A percentile compares a stretch with the other conserved stretches of the same genome.
phyloP scores from a whole-genome alignment of 2,888 invertebrate species.

The Pristionchus japonicus region DNA sequence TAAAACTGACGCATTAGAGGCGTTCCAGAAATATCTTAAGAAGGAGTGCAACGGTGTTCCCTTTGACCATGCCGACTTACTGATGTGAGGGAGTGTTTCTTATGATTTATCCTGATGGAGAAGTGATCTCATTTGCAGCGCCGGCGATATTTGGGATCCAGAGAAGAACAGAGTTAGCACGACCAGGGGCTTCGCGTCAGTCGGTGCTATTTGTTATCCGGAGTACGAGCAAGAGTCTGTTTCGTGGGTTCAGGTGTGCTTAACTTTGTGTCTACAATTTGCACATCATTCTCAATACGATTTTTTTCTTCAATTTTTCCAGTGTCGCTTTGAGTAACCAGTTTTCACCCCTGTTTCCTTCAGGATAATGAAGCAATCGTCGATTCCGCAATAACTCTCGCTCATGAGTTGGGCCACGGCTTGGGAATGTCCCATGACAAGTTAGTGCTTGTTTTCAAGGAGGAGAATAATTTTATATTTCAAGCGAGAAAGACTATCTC shows the following conservation, averaged over 20 bases:
- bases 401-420: slow-evolving; percentile 98
- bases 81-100: background rate
- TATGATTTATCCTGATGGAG: too few species aligned
- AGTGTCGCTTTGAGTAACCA: too few species aligned
- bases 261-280: too few species aligned
- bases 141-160: background rate
- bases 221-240: too few species aligned
- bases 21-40: background rate
- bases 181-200: background rate
- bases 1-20: too few species aligned
- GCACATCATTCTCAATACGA: too few species aligned
- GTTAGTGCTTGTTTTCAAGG: background rate
- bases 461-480: too few species aligned
- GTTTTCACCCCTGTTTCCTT: background rate
- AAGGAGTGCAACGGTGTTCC: background rate
- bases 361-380: background rate
- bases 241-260: background rate
- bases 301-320: too few species aligned
- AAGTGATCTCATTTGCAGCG: too few species aligned
- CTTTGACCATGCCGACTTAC: too few species aligned
- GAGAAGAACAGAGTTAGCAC: background rate
- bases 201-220: background rate
- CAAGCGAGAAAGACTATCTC: background rate
- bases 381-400: slow-evolving; percentile 83
- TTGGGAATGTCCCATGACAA: slow-evolving; percentile 97